These are phyloP conservation scores for Discoglossus pictus DNA, from an alignment of 2,797 vertebrate genomes.

Conservation along the genomic window DNA sequence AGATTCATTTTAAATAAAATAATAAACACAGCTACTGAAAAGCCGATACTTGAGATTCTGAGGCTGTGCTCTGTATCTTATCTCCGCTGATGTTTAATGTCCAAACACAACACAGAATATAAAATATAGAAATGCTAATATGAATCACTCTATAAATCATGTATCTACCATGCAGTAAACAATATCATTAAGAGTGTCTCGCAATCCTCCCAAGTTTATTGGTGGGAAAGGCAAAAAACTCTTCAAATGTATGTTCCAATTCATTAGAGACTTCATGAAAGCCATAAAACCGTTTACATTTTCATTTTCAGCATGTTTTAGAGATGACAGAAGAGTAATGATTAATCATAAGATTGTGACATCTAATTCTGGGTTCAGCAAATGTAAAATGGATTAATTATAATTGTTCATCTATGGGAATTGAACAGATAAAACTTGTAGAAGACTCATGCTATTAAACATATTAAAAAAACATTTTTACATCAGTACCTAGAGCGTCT, in stretches of 20 bases:
- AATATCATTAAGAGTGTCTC: conserved; percentile 1
- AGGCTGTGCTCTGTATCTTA: no score
- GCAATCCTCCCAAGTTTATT: neutral
- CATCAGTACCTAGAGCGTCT: neutral
- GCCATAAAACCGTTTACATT: conserved; percentile 47
- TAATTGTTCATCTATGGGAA: conserved; percentile 40
- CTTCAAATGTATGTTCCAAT: conserved; percentile 10
- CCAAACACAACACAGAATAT: no score
- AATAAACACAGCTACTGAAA: no score
- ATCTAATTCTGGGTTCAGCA: conserved; percentile 41
- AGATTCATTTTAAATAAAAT: no score
- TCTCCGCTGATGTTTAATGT: no score
- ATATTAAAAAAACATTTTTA: conserved; percentile 34
- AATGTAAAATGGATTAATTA: conserved; percentile 49
- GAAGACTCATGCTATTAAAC: conserved; percentile 12
- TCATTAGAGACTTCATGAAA: conserved; percentile 42
- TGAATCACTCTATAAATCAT: no score
- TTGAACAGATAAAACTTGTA: conserved; percentile 29
- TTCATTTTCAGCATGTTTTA: conserved; percentile 44
- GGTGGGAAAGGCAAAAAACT: conserved; percentile 6
- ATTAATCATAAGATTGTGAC: conserved; percentile 50
- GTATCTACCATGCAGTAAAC: conserved; percentile 20
- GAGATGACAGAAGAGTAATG: conserved; percentile 48
- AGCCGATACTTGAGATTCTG: no score
- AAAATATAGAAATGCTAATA: no score